These are phyloP conservation scores for Synergus laeviventris DNA, from an alignment of 2,888 invertebrate species.

Conservation along the genomic window DNA sequence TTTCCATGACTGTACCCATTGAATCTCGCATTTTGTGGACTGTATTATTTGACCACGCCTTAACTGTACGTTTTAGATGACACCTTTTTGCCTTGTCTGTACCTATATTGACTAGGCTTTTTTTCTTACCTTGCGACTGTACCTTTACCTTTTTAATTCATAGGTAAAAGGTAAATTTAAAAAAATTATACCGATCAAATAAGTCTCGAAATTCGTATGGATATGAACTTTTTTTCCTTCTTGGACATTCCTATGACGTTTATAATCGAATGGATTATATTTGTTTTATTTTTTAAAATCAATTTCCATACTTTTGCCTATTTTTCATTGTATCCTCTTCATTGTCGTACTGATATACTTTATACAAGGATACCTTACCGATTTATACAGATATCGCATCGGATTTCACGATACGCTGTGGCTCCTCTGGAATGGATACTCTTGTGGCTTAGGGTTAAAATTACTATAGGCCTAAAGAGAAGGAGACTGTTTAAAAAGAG, in stretches of 20 bases:
- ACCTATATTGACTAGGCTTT: no score
- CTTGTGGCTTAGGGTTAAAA: constrained; percentile 61
- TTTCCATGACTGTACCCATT: no score
- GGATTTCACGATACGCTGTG: constrained; percentile 71
- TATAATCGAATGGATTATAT: not conserved
- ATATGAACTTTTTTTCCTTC: not conserved
- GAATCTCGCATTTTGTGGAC: no score
- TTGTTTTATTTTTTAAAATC: constrained; percentile 2
- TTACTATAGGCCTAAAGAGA: constrained; percentile 52
- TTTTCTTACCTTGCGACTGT: no score
- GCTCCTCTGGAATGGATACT: constrained; percentile 71
- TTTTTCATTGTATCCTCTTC: constrained; percentile 12
- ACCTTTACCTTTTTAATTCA: no score
- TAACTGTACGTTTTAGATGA: no score
- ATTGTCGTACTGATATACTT: constrained; percentile 42
- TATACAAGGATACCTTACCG: constrained; percentile 56
- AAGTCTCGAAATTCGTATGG: not conserved
- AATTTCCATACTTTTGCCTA: not conserved
- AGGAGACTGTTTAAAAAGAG: not conserved
- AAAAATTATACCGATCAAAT: not conserved
- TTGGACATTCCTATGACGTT: not conserved
- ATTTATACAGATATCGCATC: constrained; percentile 65
- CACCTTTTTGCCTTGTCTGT: no score
- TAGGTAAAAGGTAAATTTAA: not conserved
- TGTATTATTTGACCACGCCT: no score